phyloP scores from a whole-genome alignment of 2,888 invertebrate species.

The Timema cristinae region DNA sequence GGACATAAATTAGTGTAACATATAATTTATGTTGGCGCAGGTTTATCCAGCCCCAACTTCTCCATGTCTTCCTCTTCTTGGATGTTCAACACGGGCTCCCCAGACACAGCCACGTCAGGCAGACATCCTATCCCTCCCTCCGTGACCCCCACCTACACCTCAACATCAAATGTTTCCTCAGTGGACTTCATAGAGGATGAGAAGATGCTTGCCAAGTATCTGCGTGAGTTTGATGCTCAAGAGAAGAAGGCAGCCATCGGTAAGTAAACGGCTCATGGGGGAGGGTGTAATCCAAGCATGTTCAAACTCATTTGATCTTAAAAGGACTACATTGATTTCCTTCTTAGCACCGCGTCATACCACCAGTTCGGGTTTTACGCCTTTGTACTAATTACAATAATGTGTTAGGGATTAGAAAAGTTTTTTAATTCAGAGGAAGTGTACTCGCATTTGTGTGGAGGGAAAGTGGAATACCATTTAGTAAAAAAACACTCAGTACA shows the following conservation, averaged over 20 bases:
- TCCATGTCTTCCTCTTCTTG: slow-evolving; percentile 42
- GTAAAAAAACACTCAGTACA: too few relatives aligned
- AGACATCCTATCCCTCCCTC: slow-evolving; percentile 15
- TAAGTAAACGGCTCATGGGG: not conserved
- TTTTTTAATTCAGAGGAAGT: too few relatives aligned
- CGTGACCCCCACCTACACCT: slow-evolving; percentile 1
- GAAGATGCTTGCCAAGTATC: slow-evolving; percentile 46
- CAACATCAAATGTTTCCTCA: slow-evolving; percentile 19
- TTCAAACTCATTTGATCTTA: too few relatives aligned
- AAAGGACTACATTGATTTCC: too few relatives aligned
- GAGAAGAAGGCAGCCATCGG: slow-evolving; percentile 32
- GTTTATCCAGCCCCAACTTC: slow-evolving; percentile 33
- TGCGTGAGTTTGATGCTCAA: slow-evolving; percentile 41
- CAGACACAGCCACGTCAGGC: not conserved
- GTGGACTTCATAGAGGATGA: slow-evolving; percentile 47
- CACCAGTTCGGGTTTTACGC: too few relatives aligned
- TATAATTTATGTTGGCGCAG: slow-evolving; percentile 16
- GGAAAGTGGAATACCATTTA: too few relatives aligned
- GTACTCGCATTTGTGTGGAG: too few relatives aligned
- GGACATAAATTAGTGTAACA: not conserved
- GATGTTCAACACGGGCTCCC: slow-evolving; percentile 37
- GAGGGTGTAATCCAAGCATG: too few relatives aligned
- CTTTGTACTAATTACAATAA: too few relatives aligned
- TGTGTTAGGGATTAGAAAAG: too few relatives aligned
- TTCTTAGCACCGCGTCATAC: too few relatives aligned